Evolutionary conservation across 2,797 vertebrate genomes (phyloP).

Genomic region (Sebastes cheni): DNA sequence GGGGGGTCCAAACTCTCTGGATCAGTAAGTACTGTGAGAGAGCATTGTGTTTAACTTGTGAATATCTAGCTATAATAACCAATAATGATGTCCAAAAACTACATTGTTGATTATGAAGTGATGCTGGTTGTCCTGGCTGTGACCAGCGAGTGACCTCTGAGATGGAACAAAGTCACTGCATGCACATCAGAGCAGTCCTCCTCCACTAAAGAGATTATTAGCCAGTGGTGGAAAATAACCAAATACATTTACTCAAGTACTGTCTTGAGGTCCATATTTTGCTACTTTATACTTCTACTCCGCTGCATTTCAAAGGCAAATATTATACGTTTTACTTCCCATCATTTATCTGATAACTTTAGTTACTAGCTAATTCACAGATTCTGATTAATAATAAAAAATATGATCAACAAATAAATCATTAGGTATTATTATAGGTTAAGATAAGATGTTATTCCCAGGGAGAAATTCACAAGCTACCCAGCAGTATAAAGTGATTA

Average conservation of each 20-base stretch:
- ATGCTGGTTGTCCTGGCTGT: not conserved
- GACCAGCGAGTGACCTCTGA: constrained; percentile 10
- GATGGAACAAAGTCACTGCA: not conserved
- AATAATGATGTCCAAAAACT: not conserved
- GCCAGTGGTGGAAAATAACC: not conserved
- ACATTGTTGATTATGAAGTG: not conserved
- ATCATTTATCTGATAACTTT: not conserved
- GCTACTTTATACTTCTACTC: not conserved
- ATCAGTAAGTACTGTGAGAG: not conserved
- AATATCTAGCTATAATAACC: not conserved
- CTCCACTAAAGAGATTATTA: not conserved
- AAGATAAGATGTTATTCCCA: not conserved
- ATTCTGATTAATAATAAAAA: not conserved
- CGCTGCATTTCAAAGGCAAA: not conserved
- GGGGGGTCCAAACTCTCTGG: not conserved
- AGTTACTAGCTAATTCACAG: not conserved
- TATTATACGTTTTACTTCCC: not conserved
- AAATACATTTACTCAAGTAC: not conserved
- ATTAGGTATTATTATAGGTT: not conserved
- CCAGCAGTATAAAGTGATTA: too few relatives aligned
- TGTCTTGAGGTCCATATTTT: not conserved
- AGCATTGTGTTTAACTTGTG: not conserved
- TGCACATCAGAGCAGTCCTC: not conserved
- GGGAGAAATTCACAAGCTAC: too few relatives aligned
- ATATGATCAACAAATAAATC: not conserved